Conservation (phyloP, 2,113 vertebrate genomes). For the Dipodomys merriami region DNA sequence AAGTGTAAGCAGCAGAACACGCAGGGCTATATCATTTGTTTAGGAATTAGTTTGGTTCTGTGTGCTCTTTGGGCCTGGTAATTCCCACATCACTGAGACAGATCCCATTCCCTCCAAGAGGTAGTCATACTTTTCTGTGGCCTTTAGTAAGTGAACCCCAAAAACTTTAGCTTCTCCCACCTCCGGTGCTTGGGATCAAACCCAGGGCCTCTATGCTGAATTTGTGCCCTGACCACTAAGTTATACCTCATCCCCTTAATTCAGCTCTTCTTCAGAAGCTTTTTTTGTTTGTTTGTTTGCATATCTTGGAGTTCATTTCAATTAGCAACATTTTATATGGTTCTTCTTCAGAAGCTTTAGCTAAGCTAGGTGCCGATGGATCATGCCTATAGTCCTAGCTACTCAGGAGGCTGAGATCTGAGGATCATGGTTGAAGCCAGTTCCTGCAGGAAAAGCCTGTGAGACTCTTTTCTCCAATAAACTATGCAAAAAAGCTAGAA, state of each 20-base stretch:
- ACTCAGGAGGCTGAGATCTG: too few species aligned
- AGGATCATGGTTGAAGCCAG: too few species aligned
- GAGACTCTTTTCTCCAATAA: too few species aligned
- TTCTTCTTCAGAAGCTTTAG: not conserved
- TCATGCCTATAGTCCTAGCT: too few species aligned
- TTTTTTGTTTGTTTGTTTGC: too few species aligned
- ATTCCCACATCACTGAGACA: not conserved
- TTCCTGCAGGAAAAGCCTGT: too few species aligned
- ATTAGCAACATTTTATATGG: too few species aligned
- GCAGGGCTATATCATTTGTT: not conserved
- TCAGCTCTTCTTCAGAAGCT: not conserved
- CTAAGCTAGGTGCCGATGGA: too few species aligned
- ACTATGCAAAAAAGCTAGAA: too few species aligned
- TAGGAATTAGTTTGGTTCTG: slow-evolving; percentile 54
- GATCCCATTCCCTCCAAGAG: not conserved
- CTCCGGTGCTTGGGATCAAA: not conserved
- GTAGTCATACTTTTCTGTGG: not conserved
- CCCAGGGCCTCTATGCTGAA: not conserved
- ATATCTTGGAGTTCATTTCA: too few species aligned
- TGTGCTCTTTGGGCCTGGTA: slow-evolving; percentile 7
- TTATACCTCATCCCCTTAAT: not conserved
- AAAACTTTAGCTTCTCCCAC: not conserved
- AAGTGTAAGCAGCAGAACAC: not conserved
- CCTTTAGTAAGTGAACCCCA: slow-evolving; percentile 47
- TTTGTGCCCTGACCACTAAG: not conserved